Conservation (phyloP, 2,113 vertebrate genomes). For the Oxyura jamaicensis region DNA sequence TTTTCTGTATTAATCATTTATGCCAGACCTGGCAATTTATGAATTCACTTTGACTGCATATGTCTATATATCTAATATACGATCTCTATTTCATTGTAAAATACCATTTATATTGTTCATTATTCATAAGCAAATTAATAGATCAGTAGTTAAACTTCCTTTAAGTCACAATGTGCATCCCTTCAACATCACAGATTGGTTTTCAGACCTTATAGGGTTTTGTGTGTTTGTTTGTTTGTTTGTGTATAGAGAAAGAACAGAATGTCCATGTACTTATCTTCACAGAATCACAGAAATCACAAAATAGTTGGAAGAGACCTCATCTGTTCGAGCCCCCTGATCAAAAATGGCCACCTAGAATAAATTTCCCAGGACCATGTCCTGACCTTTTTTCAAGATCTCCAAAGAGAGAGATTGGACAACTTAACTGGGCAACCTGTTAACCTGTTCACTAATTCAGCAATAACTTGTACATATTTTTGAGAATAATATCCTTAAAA, state of each 20-base stretch:
- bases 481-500: neutral
- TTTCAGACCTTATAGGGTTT: neutral
- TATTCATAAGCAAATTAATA: neutral
- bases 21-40: neutral
- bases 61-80: neutral
- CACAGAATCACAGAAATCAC: neutral
- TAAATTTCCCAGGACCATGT: neutral
- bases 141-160: neutral
- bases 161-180: neutral
- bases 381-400: neutral
- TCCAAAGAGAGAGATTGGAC: neutral
- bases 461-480: slow-evolving; percentile 20
- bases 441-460: slow-evolving; percentile 14
- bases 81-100: neutral
- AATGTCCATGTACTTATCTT: neutral
- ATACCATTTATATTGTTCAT: too few relatives aligned
- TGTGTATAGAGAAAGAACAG: neutral
- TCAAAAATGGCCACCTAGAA: neutral
- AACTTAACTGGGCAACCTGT: neutral
- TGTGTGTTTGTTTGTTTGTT: neutral
- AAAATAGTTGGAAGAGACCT: neutral
- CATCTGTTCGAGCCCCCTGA: too few relatives aligned
- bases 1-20: slow-evolving; percentile 27
- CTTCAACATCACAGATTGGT: neutral
- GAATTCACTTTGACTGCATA: neutral